Conservation (phyloP, 2,888 invertebrate genomes). For the Ophonus ardosiacus region DNA sequence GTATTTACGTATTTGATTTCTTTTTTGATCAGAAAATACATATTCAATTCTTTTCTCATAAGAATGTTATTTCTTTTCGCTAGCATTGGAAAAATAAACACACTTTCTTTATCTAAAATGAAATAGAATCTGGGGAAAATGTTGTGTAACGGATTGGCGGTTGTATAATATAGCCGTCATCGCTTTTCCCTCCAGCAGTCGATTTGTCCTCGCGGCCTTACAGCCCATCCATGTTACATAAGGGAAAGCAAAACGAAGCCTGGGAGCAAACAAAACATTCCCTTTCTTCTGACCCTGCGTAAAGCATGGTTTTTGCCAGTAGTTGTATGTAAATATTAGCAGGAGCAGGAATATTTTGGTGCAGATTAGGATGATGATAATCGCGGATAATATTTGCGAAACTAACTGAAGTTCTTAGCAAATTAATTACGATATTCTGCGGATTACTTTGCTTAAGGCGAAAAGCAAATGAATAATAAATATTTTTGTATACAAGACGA, state of each 20-base stretch:
- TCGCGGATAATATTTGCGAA: not conserved
- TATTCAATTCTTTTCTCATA: not conserved
- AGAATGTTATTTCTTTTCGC: not conserved
- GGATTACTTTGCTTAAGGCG: no score
- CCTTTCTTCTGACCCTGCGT: conserved; percentile 2
- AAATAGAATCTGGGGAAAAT: conserved; percentile 9
- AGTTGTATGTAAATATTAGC: not conserved
- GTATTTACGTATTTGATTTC: not conserved
- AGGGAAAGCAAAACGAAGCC: not conserved
- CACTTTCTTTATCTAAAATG: conserved; percentile 23
- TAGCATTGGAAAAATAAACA: not conserved
- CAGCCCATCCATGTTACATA: conserved; percentile 6
- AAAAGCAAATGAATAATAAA: no score
- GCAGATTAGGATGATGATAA: not conserved
- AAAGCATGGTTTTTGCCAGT: not conserved
- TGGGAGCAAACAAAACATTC: conserved; percentile 35
- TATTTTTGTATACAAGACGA: no score
- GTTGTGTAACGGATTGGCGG: not conserved
- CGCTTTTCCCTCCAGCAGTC: conserved; percentile 14
- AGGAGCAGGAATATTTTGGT: not conserved
- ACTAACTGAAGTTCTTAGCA: not conserved
- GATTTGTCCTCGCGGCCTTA: conserved; percentile 20
- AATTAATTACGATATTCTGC: not conserved
- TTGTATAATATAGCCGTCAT: conserved; percentile 22
- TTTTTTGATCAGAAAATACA: not conserved